Evolutionary conservation across 2,113 vertebrate species (phyloP), one percentile per base, ranked within the genome.

Genomic region (Menidia beryllina): DNA sequence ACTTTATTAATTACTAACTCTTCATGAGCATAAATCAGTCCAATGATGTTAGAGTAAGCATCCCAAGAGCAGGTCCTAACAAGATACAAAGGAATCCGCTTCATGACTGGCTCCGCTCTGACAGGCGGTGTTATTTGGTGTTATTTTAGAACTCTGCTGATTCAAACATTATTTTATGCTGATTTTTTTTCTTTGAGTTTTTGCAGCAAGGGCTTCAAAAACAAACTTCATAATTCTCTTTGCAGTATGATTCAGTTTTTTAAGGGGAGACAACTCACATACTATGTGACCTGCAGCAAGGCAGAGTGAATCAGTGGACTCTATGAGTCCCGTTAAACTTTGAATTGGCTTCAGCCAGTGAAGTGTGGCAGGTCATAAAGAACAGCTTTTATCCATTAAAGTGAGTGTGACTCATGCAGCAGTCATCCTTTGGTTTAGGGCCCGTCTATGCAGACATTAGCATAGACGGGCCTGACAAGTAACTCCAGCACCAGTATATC

Each of bases 311-410:
- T 54, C 1, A 25, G 1, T 75, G 10, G 49, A 23, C 43, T 38
- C 19, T 72, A 36, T 67, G 49, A 59, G 64, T 24, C 50, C 56
- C 59, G 14, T 71, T 25, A 54, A 61, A 34, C 60, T 60, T 15
- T 62, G 17, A 52, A 62, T 23, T 55, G 15, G 25, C 36, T 47
- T 7, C 41, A 52, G 50, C 53, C 34, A 72, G 17, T 64, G 53
- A 55, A 20, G 58, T 45, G 36, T 69, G 54, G 55, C 34, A 30
- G 11, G 10, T 66, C 1, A 23, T 57, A 20, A 57, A 55, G 20
- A 2, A 61, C 19, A n/a, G 10, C 47, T 67, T 76, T 34, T 43
- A 62, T 41, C 38, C 24, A 52, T 41, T 72, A 19, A 60, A 59
- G 34, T 64, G 26, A 24, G 24, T 48, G 65, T 60, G 23, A 69